These are phyloP conservation scores for Aphaenogaster rudis DNA, from an alignment of 1,140 invertebrate species.

Conservation along the genomic window DNA sequence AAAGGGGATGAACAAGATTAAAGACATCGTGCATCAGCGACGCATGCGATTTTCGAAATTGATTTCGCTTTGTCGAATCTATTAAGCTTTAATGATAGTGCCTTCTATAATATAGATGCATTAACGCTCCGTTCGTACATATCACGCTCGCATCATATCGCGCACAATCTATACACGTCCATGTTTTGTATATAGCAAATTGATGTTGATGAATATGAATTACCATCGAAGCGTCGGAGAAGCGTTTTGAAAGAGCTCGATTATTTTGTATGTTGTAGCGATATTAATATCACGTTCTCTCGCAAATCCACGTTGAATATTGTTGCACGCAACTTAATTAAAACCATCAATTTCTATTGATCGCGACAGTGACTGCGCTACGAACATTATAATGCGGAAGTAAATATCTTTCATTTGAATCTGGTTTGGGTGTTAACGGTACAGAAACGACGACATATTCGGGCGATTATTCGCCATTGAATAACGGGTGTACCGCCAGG, in stretches of 20 bases:
- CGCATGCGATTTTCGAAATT: conserved; percentile 30
- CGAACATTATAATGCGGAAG: not conserved
- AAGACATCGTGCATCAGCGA: conserved; percentile 38
- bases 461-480: conserved; percentile 51
- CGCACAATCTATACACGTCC: conserved; percentile 30
- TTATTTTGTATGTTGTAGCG: conserved; percentile 24
- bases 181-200: conserved; percentile 53
- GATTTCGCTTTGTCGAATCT: conserved; percentile 53
- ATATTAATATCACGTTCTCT: conserved; percentile 18
- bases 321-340: conserved; percentile 37
- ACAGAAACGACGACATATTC: conserved; percentile 26
- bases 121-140: conserved; percentile 35
- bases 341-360: conserved; percentile 54
- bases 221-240: conserved; percentile 46
- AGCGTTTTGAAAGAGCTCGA: conserved; percentile 44
- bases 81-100: conserved; percentile 56
- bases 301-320: conserved; percentile 20
- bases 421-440: not conserved
- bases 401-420: conserved; percentile 26
- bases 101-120: conserved; percentile 56
- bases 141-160: conserved; percentile 26
- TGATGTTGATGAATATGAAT: conserved; percentile 60
- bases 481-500: not conserved
- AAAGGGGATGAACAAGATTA: conserved; percentile 31
- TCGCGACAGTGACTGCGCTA: not conserved